Percentiles rank a stretch among this genome's conserved stretches.
phyloP scores from a whole-genome alignment of 37 sponge, comb jelly and placozoan species.

The Geodia barretti region DNA sequence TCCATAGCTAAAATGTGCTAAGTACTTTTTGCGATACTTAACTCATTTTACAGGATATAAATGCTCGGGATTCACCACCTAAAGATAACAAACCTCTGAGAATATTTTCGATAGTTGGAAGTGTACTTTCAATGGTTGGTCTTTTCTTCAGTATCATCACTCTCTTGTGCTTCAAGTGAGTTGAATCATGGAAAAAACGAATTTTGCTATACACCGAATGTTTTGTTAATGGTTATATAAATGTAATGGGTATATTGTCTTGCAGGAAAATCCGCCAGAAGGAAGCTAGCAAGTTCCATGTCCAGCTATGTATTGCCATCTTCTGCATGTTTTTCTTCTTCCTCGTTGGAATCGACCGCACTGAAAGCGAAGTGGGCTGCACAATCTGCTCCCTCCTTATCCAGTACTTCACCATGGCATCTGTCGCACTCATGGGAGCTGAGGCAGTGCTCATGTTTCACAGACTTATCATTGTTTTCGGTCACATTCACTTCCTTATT shows the following conservation, averaged over 20 bases:
- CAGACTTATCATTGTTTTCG: conserved; percentile 66
- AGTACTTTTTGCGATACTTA: no score
- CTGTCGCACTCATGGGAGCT: conserved; percentile 69
- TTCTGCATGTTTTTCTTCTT: conserved; percentile 52
- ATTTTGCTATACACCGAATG: no score
- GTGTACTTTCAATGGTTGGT: conserved; percentile 6
- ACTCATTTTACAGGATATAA: conserved; percentile 47
- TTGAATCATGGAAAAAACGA: no score
- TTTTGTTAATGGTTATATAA: no score
- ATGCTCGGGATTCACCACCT: conserved; percentile 20
- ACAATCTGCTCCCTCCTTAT: conserved; percentile 34
- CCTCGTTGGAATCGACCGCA: conserved; percentile 56
- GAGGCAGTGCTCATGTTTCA: conserved; percentile 70
- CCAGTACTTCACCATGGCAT: conserved; percentile 60
- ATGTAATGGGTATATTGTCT: no score
- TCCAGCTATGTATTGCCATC: conserved; percentile 60
- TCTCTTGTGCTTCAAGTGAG: conserved; percentile 2
- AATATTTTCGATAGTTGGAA: conserved; percentile 1
- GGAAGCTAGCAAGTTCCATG: conserved; percentile 55
- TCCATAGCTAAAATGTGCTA: no score
- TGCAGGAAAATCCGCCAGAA: conserved; percentile 49
- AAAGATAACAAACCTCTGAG: neutral
- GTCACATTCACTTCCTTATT: conserved; percentile 13
- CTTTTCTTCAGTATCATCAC: conserved; percentile 9
- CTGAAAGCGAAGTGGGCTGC: conserved; percentile 34